Evolutionary conservation across 2,113 vertebrate genomes (phyloP), one percentile per base, ranked within the genome.

Genomic region (Athene noctua): DNA sequence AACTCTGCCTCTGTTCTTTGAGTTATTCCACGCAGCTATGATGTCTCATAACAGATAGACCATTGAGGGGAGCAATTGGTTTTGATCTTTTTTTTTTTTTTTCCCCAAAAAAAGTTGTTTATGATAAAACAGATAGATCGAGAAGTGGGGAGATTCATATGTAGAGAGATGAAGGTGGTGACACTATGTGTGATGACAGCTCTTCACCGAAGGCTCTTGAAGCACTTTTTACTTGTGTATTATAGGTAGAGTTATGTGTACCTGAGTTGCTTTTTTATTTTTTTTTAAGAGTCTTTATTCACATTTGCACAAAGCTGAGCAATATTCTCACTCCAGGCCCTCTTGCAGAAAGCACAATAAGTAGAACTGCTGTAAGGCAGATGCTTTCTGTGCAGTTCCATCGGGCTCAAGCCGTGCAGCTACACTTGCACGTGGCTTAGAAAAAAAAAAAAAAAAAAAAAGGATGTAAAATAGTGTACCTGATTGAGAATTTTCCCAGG

Each of bases 1-100:
- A 42, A 27, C 38, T 63, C 59, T 68, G 32, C 55, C 22, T 46
- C 46, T 57, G 5, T 30, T 88, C 75, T 10, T 84, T 62, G 51
- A 61, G 27, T 63, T 70, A 27, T 42, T 49, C 36, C n/a, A 9
- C 7, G 40, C 55, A 36, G 71, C 30, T 77, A 5, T 8, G 68
- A 14, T 10, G 46, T 8, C 51, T 38, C 10, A 2, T 36, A 26
- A 58, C 15, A 32, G 46, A 16, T 8, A 54, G 25, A 32, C 20
- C 32, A 17, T 3, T 8, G 26, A 22, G 25, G 16, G 46, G 15
- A 34, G 14, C 0, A 1, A 59, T 8, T 27, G 20, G 0, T 34
- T 67, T 59, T 40, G 25, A 9, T 21, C 6, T 27, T 52, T 51
- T 44, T 72, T 7, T 38, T 38, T 38, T 38, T 38, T 38, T 38